Evolutionary conservation across 2,113 vertebrate genomes (phyloP).

Genomic region (Bagarius yarrelli): DNA sequence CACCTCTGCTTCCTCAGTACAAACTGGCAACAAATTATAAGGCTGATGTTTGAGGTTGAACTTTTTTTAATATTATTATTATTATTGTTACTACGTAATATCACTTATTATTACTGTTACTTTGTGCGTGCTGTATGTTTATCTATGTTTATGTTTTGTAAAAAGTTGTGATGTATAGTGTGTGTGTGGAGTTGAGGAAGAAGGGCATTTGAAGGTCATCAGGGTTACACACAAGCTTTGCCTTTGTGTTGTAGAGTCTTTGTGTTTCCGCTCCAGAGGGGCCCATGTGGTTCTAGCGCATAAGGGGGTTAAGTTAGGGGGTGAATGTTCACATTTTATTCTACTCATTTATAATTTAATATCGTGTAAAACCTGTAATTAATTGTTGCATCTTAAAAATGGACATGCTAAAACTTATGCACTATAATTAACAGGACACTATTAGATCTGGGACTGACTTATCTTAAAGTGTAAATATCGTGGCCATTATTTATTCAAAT

Average conservation of each 20-base stretch:
- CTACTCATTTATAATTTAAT: no score
- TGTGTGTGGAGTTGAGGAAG: background rate
- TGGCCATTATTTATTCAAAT: background rate
- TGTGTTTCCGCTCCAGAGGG: slow-evolving; percentile 58
- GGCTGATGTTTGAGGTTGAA: no score
- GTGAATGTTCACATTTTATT: background rate
- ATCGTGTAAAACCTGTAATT: no score
- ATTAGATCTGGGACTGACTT: background rate
- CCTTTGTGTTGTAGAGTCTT: slow-evolving; percentile 55
- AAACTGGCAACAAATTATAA: no score
- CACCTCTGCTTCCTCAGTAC: no score
- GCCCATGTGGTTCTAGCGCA: slow-evolving; percentile 52
- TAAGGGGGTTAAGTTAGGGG: background rate
- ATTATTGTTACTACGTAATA: no score
- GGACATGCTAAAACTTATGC: background rate
- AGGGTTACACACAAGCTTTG: slow-evolving; percentile 50
- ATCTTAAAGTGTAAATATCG: background rate
- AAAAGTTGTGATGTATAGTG: background rate
- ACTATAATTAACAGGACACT: background rate
- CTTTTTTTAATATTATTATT: no score
- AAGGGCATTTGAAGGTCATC: slow-evolving; percentile 38
- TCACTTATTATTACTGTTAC: no score
- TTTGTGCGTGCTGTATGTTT: background rate
- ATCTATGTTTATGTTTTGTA: background rate
- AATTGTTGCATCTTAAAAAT: background rate